A percentile compares a stretch with the other conserved stretches of the same genome.
Evolutionary conservation across 1,140 invertebrate genomes (phyloP).

Genomic region (Thalassaphorura encarpata): DNA sequence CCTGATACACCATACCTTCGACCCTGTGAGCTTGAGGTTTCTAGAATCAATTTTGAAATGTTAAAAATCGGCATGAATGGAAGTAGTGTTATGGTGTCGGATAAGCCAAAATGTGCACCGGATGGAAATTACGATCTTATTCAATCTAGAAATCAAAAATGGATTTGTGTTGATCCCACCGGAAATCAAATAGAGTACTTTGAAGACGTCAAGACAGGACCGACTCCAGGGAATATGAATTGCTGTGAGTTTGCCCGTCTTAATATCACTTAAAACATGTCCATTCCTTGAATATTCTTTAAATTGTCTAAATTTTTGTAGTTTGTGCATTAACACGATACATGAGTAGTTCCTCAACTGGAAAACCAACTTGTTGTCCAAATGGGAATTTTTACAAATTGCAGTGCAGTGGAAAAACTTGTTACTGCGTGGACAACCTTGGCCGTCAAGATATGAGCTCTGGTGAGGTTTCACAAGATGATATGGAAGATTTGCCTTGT

Average conservation of each 20-base stretch:
- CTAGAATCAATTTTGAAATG: conserved; percentile 9
- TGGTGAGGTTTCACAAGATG: background rate
- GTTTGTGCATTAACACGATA: conserved; percentile 21
- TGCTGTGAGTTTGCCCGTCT: conserved; percentile 14
- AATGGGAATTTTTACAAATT: conserved; percentile 20
- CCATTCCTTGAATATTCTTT: background rate
- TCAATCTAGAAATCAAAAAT: conserved; percentile 9
- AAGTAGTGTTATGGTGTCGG: conserved; percentile 4
- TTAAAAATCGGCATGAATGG: conserved; percentile 5
- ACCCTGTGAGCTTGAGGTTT: conserved; percentile 16
- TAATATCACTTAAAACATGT: no score
- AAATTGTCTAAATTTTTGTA: conserved; percentile 7
- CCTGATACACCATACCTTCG: background rate
- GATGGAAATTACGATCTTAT: conserved; percentile 8
- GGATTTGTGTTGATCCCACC: conserved; percentile 12
- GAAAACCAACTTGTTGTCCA: conserved; percentile 21
- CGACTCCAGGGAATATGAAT: conserved; percentile 3
- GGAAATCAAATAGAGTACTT: conserved; percentile 23
- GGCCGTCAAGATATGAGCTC: conserved; percentile 11
- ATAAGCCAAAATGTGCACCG: conserved; percentile 15
- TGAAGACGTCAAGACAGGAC: background rate
- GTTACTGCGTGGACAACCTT: conserved; percentile 23
- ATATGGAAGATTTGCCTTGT: background rate
- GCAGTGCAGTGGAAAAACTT: conserved; percentile 23
- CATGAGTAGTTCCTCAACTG: conserved; percentile 16